Percentiles rank a stretch among this genome's conserved stretches.
These are phyloP conservation scores for Ammodytes dubius DNA, from an alignment of 2,113 vertebrate genomes.

Conservation along the genomic window DNA sequence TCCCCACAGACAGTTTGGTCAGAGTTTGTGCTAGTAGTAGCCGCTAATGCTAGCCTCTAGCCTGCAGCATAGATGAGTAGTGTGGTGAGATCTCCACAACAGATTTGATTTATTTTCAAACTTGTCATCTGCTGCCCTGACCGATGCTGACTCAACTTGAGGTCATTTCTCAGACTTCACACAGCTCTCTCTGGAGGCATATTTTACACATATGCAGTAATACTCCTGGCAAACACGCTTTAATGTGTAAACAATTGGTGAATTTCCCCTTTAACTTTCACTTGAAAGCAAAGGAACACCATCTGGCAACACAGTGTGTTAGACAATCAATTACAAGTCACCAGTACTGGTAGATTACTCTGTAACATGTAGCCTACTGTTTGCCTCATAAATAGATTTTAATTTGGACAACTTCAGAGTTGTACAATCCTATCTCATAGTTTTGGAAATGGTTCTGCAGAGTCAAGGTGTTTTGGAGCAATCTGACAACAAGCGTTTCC, in stretches of 20 bases:
- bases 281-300: neutral
- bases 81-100: neutral
- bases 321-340: neutral
- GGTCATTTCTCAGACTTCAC: neutral
- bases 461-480: too few relatives aligned
- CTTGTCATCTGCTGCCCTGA: neutral
- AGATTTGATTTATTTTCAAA: too few relatives aligned
- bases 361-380: neutral
- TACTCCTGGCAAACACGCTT: neutral
- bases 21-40: neutral
- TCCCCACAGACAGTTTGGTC: neutral
- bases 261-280: neutral
- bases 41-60: neutral
- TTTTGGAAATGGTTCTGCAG: neutral
- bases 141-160: neutral
- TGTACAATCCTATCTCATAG: neutral
- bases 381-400: neutral
- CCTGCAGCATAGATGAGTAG: neutral
- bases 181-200: neutral
- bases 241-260: too few relatives aligned
- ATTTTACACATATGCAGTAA: neutral
- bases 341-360: neutral
- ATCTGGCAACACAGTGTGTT: neutral
- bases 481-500: neutral
- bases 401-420: neutral